Base-by-base conservation (phyloP, 2,888 invertebrate species). In the Noctua janthina region DNA sequence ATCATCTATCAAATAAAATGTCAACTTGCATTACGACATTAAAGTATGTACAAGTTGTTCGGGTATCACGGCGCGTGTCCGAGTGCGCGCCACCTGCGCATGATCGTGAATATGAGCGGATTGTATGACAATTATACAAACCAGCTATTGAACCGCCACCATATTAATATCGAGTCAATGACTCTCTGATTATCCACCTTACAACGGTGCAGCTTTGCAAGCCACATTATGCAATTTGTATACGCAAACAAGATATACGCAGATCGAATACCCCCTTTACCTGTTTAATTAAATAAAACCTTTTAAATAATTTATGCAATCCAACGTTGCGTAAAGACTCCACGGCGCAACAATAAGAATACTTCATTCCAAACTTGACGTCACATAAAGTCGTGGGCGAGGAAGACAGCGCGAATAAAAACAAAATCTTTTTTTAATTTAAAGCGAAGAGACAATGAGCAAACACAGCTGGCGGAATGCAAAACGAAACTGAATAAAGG, bases 371-470 rank as follows among this genome's bases (percentile, higher is more conserved):
- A 91, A 95, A 95, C 94, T 95, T 95, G 95, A 96, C 94, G 95
- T 96, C 96, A 96, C 96, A 96, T 96, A 96, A 96, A 96, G 94
- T 95, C 93, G 95, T 95, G 95, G 96, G 95, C 94, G 94, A 95
- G 91, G 92, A 93, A 93, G 95, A 96, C 95, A 93, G 92, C 90
- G 92, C 90, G 90, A 94, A 95, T 94, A 94, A 95, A 95, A 95
- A 94, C 92, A 91, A 92, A 94, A 92, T 92, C 91, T 94, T 95
- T 95, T 96, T 96, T 95, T 93, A 94, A 95, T 95, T 96, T 95
- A 95, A 96, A 94, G 89, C 93, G 92, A 93, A 93, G 94, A 96
- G 96, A 96, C 96, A 96, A 96, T 96, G 96, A 96, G 94, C 96
- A 95, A 96, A 96, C 96, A 95, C 95, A 96, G 95, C 94, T 96